Percentiles rank a stretch among this genome's conserved stretches.
Evolutionary conservation across 2,888 invertebrate species (phyloP).

Genomic region (Aplocera efformata): DNA sequence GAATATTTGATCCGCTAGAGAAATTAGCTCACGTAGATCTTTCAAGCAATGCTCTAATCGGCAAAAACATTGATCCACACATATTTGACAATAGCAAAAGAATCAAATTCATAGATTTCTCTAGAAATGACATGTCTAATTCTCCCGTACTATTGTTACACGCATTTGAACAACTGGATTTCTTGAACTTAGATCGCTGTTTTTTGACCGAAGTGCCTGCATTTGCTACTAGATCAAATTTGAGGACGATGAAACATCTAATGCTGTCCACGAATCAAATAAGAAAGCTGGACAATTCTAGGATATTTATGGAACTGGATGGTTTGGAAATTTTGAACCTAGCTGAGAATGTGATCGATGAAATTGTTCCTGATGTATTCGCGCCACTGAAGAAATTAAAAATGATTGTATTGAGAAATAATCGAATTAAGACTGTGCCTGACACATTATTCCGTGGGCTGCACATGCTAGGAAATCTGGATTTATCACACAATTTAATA

Average conservation of each 20-base stretch:
- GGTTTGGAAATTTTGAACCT: constrained; percentile 53
- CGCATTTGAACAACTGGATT: constrained; percentile 37
- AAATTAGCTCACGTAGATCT: constrained; percentile 48
- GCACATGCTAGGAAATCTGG: constrained; percentile 43
- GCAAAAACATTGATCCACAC: constrained; percentile 38
- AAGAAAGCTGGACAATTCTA: constrained; percentile 33
- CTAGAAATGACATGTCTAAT: constrained; percentile 49
- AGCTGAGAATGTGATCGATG: constrained; percentile 48
- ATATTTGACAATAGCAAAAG: constrained; percentile 40
- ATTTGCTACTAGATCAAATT: constrained; percentile 45
- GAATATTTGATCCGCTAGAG: constrained; percentile 43
- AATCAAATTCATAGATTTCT: constrained; percentile 47
- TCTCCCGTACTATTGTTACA: constrained; percentile 41
- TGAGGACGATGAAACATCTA: constrained; percentile 51
- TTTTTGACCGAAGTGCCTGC: constrained; percentile 48
- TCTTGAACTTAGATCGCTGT: constrained; percentile 47
- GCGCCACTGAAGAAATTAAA: constrained; percentile 48
- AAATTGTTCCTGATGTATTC: constrained; percentile 47
- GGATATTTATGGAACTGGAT: constrained; percentile 41
- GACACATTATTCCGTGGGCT: constrained; percentile 50
- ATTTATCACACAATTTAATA: constrained; percentile 56
- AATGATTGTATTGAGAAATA: constrained; percentile 47
- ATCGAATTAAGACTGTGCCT: constrained; percentile 48
- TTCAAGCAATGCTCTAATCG: constrained; percentile 45
- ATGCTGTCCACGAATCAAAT: constrained; percentile 55